A percentile compares a stretch with the other conserved stretches of the same genome.
These are phyloP conservation scores for Erebia palarica DNA, from an alignment of 2,888 invertebrate species.

Conservation along the genomic window DNA sequence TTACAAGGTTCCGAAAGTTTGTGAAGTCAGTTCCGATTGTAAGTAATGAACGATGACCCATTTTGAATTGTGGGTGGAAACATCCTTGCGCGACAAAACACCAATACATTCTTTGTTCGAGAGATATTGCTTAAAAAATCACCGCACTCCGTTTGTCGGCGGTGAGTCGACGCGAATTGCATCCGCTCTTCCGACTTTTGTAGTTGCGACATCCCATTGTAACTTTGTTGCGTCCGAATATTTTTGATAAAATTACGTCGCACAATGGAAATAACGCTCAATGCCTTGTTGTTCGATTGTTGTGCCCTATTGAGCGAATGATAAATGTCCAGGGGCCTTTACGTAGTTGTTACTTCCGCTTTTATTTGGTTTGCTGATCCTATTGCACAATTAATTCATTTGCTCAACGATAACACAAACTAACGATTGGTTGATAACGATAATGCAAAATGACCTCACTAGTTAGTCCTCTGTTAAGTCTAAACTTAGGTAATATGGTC, in stretches of 20 bases:
- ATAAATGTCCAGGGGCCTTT: constrained; percentile 64
- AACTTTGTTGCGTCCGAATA: constrained; percentile 71
- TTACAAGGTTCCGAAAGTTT: constrained; percentile 68
- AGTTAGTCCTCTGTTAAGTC: too few relatives aligned
- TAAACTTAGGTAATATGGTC: too few relatives aligned
- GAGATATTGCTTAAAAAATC: constrained; percentile 71
- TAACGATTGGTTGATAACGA: too few relatives aligned
- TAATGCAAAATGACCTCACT: too few relatives aligned
- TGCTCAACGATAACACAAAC: too few relatives aligned
- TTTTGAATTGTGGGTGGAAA: constrained; percentile 80
- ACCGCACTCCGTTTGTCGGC: constrained; percentile 66
- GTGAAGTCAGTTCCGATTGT: constrained; percentile 77
- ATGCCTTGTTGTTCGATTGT: constrained; percentile 79
- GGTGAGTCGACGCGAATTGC: constrained; percentile 76
- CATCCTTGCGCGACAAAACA: constrained; percentile 74
- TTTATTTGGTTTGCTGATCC: constrained; percentile 60
- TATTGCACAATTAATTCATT: constrained; percentile 56
- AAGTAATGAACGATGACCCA: constrained; percentile 73
- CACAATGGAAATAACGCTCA: constrained; percentile 69
- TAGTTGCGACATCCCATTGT: constrained; percentile 68
- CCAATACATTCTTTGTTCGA: constrained; percentile 55
- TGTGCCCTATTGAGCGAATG: constrained; percentile 76
- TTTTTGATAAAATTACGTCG: constrained; percentile 81
- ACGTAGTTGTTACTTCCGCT: constrained; percentile 69
- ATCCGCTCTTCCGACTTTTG: constrained; percentile 82